A percentile compares a stretch with the other conserved stretches of the same genome.
Evolutionary conservation across 2,888 invertebrate species (phyloP).

Genomic region (Dryocosmus kuriphilus): DNA sequence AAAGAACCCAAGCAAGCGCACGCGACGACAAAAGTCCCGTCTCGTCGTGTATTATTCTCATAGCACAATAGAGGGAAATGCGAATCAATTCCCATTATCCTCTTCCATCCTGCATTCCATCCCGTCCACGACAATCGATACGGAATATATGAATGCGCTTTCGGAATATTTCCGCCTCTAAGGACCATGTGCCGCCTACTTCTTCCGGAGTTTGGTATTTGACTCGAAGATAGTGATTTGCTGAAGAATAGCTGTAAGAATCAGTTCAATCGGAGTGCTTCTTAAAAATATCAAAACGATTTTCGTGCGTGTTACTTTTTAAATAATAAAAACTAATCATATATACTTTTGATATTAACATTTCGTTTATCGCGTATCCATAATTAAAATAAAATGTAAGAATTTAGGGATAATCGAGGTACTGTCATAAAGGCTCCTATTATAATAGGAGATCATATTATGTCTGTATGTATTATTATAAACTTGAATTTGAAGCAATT

Average conservation of each 20-base stretch:
- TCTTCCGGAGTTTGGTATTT: constrained; percentile 27
- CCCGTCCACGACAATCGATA: constrained; percentile 21
- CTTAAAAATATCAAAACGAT: too few relatives aligned
- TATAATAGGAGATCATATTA: too few relatives aligned
- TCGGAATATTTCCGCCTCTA: constrained; percentile 33
- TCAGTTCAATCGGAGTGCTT: background rate
- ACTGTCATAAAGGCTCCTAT: too few relatives aligned
- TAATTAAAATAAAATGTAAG: too few relatives aligned
- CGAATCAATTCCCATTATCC: constrained; percentile 38
- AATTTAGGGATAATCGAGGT: too few relatives aligned
- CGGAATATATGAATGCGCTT: constrained; percentile 37
- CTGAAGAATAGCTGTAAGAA: background rate
- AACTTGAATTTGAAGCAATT: too few relatives aligned
- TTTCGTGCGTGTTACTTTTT: too few relatives aligned
- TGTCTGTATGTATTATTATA: too few relatives aligned
- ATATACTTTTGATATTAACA: too few relatives aligned
- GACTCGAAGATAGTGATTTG: constrained; percentile 26
- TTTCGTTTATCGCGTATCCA: too few relatives aligned
- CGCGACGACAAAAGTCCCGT: constrained; percentile 27
- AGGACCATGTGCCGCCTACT: constrained; percentile 28
- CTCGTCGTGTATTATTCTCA: constrained; percentile 35
- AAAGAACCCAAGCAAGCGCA: constrained; percentile 28
- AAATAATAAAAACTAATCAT: too few relatives aligned
- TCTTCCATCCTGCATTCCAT: constrained; percentile 24
- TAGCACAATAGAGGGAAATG: constrained; percentile 36